phyloP scores from a whole-genome alignment of 2,797 vertebrate genomes.

The Eulemur albifrons region DNA sequence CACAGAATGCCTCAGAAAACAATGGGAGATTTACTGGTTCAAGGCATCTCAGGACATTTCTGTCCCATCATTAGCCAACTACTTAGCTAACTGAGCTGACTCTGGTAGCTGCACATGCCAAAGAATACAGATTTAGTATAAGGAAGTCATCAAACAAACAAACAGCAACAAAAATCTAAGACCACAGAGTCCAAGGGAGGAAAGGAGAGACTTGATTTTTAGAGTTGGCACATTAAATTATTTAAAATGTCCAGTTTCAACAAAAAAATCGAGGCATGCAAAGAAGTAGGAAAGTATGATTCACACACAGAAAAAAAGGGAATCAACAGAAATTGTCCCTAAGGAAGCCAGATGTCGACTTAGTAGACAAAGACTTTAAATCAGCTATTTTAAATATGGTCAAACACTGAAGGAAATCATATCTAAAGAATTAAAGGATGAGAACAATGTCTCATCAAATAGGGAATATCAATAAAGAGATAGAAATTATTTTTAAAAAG shows the following conservation, averaged over 20 bases:
- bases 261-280: background rate
- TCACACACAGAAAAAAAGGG: background rate
- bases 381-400: background rate
- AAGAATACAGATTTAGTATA: background rate
- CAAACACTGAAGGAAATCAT: background rate
- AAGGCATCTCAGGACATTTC: background rate
- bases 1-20: background rate
- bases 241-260: background rate
- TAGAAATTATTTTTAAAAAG: background rate
- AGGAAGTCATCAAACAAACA: background rate
- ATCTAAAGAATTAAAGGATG: background rate
- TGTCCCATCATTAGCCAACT: background rate
- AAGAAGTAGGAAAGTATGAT: background rate
- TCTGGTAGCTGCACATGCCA: background rate
- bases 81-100: background rate
- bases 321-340: background rate
- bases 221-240: background rate
- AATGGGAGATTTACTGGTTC: no score
- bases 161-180: background rate
- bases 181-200: background rate
- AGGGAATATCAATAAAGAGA: background rate
- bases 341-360: background rate
- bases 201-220: background rate
- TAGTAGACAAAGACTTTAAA: background rate
- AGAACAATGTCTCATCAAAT: background rate